These are phyloP conservation scores for Zaprionus vittiger DNA, from an alignment of 1,140 invertebrate genomes.

Conservation along the genomic window DNA sequence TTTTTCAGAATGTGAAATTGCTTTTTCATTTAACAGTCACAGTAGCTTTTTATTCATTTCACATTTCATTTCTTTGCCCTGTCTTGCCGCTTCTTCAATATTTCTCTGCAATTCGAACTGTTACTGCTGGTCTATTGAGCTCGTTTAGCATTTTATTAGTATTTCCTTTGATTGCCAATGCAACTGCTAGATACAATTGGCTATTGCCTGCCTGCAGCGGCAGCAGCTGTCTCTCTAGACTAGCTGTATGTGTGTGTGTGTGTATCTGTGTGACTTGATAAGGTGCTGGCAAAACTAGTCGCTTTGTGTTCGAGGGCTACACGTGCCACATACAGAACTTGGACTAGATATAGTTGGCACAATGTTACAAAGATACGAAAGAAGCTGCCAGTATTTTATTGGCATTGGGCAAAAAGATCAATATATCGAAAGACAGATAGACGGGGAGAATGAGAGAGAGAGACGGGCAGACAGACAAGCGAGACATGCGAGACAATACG, in stretches of 20 bases:
- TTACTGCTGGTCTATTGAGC: constrained; percentile 33
- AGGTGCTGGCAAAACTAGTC: constrained; percentile 8
- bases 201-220: constrained; percentile 13
- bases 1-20: not conserved
- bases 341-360: constrained; percentile 4
- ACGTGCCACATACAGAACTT: constrained; percentile 19
- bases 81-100: constrained; percentile 6
- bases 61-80: not conserved
- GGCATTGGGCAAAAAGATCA: constrained; percentile 1
- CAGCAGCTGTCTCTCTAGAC: no score
- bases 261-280: constrained; percentile 3
- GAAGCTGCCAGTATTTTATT: constrained; percentile 4
- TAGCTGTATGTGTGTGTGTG: not conserved
- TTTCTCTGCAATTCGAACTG: constrained; percentile 27
- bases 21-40: not conserved
- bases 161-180: constrained; percentile 49
- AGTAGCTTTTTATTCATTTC: not conserved
- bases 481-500: constrained; percentile 2
- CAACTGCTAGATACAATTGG: constrained; percentile 32
- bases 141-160: constrained; percentile 51
- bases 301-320: constrained; percentile 10
- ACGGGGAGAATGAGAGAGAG: not conserved
- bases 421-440: not conserved
- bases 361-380: not conserved
- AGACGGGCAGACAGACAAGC: not conserved